Evolutionary conservation across 1,140 invertebrate genomes (phyloP).

Genomic region (Calephelis virginiensis): DNA sequence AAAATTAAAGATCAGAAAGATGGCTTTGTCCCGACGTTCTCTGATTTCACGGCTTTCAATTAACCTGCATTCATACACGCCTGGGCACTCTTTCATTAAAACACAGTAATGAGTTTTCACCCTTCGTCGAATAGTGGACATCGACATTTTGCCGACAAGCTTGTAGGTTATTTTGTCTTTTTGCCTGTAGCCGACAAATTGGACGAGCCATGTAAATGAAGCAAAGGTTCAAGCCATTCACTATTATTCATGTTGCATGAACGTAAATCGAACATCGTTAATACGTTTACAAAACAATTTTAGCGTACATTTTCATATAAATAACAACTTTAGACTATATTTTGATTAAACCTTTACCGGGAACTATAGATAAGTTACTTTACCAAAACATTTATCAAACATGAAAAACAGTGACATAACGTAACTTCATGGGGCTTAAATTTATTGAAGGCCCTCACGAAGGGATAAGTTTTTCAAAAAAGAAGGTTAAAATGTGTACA

Average conservation of each 20-base stretch:
- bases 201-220: constrained; percentile 41
- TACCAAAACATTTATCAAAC: no score
- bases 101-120: constrained; percentile 76
- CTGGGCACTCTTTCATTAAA: constrained; percentile 70
- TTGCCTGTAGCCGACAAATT: constrained; percentile 52
- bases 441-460: no score
- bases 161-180: constrained; percentile 59
- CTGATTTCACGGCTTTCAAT: constrained; percentile 75
- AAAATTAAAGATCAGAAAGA: background rate
- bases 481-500: no score
- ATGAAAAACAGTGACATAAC: no score
- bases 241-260: constrained; percentile 38
- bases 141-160: constrained; percentile 53
- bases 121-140: constrained; percentile 70
- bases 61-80: constrained; percentile 76
- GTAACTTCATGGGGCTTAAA: no score
- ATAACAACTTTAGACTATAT: background rate
- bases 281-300: constrained; percentile 13
- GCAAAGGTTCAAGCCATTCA: constrained; percentile 32
- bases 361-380: no score
- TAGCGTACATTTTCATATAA: background rate
- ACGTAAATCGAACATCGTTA: constrained; percentile 11
- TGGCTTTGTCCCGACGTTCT: constrained; percentile 60
- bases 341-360: no score
- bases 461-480: no score